Base-by-base conservation (phyloP, 2,888 invertebrate genomes). In the Mesorhabditis spiculigera region DNA sequence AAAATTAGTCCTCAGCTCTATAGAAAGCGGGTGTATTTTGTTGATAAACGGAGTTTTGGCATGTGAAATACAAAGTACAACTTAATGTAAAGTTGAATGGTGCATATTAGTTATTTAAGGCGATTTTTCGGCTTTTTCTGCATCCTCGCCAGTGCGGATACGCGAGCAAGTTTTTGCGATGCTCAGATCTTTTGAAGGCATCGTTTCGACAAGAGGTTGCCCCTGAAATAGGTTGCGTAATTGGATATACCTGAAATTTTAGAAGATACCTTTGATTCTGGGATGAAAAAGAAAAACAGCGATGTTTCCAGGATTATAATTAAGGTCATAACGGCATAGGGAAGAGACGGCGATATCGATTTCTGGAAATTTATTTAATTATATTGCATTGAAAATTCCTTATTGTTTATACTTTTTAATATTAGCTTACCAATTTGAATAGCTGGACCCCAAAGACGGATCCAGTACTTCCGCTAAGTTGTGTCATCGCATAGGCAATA, bases 401-500 rank as follows among this genome's bases (percentile, higher is more conserved):
- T n/a, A 50, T 13, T n/a, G n/a, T n/a, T n/a, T n/a, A n/a, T n/a
- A n/a, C n/a, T n/a, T n/a, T n/a, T n/a, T n/a, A n/a, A n/a, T n/a
- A n/a, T n/a, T n/a, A 50, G n/a, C 58, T 50, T n/a, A 50, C 58
- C 58, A 50, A 50, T 50, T 50, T 50, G 58, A 50, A 50, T n/a
- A 50, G n/a, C n/a, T 50, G 58, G 3, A n/a, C 58, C n/a, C 58
- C 58, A 50, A 50, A n/a, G n/a, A 50, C n/a, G 1, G 58, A 50
- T n/a, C 58, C 58, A n/a, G 58, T 50, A n/a, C 58, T 50, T 50
- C 58, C 58, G n/a, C 58, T 50, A 13, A 50, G n/a, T 50, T 50
- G 58, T 10, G 58, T 50, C 58, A 50, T 50, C n/a, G 58, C 58
- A 50, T 50, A 50, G 58, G 58, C 58, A n/a, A 50, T 50, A 50